Base-by-base conservation (phyloP, 2,888 invertebrate species). In the Dorcus hopei region DNA sequence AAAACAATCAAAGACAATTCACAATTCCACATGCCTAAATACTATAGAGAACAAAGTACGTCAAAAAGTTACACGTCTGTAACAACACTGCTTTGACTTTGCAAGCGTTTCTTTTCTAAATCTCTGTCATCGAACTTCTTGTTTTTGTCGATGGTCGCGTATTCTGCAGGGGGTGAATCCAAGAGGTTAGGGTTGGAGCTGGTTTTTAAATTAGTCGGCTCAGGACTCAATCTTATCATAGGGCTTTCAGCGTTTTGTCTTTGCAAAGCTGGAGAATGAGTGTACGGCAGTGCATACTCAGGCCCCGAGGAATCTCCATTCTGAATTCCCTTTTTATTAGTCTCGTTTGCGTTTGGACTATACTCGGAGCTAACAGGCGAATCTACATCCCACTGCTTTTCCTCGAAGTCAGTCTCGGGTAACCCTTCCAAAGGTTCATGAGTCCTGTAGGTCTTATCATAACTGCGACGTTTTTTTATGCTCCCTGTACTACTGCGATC, bases 381-480 rank as follows among this genome's bases (percentile, higher is more conserved):
- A 52, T 87, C 87, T 54, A 91, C 78, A 75, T 91, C 91, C 87
- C 89, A 90, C 61, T 86, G 85, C 77, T 91, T 91, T 65, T 89
- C 88, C 66, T 90, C 90, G 79, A 93, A 93, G 61, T 90, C 90
- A 68, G 87, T 83, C 62, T 87, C 83, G 42, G 93, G 91, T 71
- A 87, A 85, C 54, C 82, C 82, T 59, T 79, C 78, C 65, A 94
- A 78, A 52, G 94, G 94, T 80, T 95, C 94, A 73, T 92, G 82
- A 8, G 94, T 95, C 66, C 88, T 84, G 77, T 95, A 95, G 52
- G 87, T 87, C 77, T 85, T 88, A 73, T 94, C 93, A 76, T 93
- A 94, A 66, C 82, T 86, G 66, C 88, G 82, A 68, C 87, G 84
- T 76, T 88, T 89, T 79, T 86, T 88, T 1, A 65, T 41, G 14